Percentiles rank a stretch among this genome's conserved stretches.
These are phyloP conservation scores for Podarcis muralis DNA, from an alignment of 2,113 vertebrate species.

Conservation along the genomic window DNA sequence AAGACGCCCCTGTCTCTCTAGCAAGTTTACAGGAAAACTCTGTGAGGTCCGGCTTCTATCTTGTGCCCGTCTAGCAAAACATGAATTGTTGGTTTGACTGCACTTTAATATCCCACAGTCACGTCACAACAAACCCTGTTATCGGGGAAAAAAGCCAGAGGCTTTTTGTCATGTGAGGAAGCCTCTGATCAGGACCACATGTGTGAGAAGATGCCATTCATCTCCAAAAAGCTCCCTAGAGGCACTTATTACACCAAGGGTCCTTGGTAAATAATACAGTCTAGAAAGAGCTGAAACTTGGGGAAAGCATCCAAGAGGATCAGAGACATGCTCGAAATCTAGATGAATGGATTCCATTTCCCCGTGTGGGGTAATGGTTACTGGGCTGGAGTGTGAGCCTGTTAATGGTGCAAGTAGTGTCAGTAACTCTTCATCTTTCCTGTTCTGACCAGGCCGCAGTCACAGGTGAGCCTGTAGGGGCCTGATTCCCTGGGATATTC, in stretches of 20 bases:
- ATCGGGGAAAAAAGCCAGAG: conserved; percentile 47
- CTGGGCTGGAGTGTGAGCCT: too few species aligned
- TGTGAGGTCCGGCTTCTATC: too few species aligned
- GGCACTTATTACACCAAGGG: neutral
- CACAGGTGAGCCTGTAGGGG: neutral
- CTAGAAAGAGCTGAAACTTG: fast-evolving
- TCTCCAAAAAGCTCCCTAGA: conserved; percentile 21
- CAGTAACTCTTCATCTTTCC: too few species aligned
- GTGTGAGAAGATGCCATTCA: conserved; percentile 50
- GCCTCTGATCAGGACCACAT: conserved; percentile 27
- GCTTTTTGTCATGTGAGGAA: conserved; percentile 49
- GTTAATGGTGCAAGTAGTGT: too few species aligned
- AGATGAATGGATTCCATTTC: too few species aligned
- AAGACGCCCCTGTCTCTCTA: too few species aligned
- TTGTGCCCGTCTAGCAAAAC: too few species aligned
- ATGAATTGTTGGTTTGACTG: too few species aligned
- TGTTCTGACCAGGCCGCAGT: neutral
- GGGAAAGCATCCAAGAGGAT: neutral
- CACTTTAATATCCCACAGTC: conserved; percentile 12
- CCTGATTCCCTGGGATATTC: neutral
- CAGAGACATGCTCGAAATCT: neutral
- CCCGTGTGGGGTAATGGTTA: too few species aligned
- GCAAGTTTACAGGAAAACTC: too few species aligned
- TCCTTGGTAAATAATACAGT: fast-evolving
- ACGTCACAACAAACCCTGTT: conserved; percentile 65